A percentile compares a stretch with the other conserved stretches of the same genome.
Evolutionary conservation across 1,140 invertebrate species (phyloP).

Genomic region (Drosophila pseudoobscura): DNA sequence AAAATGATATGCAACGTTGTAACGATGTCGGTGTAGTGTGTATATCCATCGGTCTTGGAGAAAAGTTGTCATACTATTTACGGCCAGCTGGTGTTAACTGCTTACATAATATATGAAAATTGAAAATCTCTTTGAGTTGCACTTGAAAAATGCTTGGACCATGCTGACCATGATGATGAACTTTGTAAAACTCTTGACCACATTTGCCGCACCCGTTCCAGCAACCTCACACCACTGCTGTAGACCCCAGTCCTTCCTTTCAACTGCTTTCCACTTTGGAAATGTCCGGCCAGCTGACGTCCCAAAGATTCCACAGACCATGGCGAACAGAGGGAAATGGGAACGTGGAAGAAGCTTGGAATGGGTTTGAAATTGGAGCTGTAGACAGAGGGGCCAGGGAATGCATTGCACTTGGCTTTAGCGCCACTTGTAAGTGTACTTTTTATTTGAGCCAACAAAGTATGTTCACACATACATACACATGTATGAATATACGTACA

Average conservation of each 20-base stretch:
- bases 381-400: constrained; percentile 2
- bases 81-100: constrained; percentile 40
- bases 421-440: constrained; percentile 80
- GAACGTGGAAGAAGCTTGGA: neutral
- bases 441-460: constrained; percentile 74
- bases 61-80: constrained; percentile 53
- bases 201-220: constrained; percentile 62
- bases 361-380: neutral
- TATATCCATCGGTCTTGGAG: neutral
- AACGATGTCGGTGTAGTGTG: neutral
- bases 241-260: neutral
- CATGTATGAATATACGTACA: neutral
- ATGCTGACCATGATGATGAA: constrained; percentile 65
- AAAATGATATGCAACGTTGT: neutral
- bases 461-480: constrained; percentile 41
- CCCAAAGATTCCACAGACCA: constrained; percentile 4
- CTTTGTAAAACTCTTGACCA: constrained; percentile 79
- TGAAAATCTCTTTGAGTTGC: constrained; percentile 77
- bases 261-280: constrained; percentile 46
- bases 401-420: constrained; percentile 73
- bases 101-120: constrained; percentile 80
- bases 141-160: constrained; percentile 77
- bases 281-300: constrained; percentile 75
- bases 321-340: neutral
- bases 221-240: neutral